Conservation (phyloP, 2,888 invertebrate genomes). For the Chalcis sispes region DNA sequence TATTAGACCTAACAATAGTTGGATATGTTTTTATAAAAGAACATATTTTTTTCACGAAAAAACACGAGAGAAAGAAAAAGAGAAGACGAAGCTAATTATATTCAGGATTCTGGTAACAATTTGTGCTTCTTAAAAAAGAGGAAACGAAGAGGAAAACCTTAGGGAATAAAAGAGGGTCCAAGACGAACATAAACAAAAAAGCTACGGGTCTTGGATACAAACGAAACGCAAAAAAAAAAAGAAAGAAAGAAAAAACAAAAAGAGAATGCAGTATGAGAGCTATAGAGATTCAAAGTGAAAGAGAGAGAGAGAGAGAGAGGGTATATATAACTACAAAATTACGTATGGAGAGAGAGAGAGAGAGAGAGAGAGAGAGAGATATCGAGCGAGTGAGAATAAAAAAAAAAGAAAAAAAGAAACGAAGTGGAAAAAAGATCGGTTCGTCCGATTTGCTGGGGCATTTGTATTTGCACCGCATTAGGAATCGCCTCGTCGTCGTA, state of each 20-base stretch:
- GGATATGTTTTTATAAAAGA: too few species aligned
- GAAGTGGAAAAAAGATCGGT: constrained; percentile 60
- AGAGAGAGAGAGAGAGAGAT: neutral
- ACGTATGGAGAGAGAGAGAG: too few species aligned
- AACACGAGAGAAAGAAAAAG: too few species aligned
- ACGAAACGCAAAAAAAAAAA: constrained; percentile 13
- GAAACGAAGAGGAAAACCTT: constrained; percentile 2
- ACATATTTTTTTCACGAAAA: too few species aligned
- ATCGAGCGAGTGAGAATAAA: neutral
- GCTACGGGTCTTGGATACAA: too few species aligned
- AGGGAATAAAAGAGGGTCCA: neutral
- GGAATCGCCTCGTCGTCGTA: constrained; percentile 59
- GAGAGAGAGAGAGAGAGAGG: neutral
- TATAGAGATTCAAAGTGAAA: too few species aligned
- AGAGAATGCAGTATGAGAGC: neutral
- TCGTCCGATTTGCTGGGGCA: constrained; percentile 63
- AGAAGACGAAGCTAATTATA: constrained; percentile 36
- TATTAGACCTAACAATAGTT: too few species aligned
- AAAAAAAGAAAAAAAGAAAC: neutral
- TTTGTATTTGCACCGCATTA: constrained; percentile 67
- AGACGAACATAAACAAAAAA: constrained; percentile 11
- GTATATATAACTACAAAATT: constrained; percentile 1
- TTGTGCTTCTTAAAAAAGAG: neutral
- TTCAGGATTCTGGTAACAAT: constrained; percentile 17
- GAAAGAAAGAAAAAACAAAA: neutral